Percentiles rank a stretch among this genome's conserved stretches.
These are phyloP conservation scores for Ivindomyrus marchei DNA, from an alignment of 2,113 vertebrate species.

Conservation along the genomic window DNA sequence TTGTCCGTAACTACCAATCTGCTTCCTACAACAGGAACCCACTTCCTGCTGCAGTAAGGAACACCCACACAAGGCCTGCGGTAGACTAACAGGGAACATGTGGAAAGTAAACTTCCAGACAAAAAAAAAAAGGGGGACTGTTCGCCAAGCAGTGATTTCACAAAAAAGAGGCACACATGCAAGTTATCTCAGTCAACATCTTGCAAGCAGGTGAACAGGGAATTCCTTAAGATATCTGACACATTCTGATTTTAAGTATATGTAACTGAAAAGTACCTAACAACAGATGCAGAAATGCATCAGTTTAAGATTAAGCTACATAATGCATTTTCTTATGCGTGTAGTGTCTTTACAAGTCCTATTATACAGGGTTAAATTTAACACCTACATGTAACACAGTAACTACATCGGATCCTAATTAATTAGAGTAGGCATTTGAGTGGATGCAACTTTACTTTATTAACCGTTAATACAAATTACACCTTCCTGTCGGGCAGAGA, in stretches of 20 bases:
- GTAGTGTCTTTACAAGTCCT: not conserved
- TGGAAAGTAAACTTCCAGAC: not conserved
- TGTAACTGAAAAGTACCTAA: not conserved
- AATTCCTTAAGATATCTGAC: not conserved
- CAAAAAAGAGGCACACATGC: not conserved
- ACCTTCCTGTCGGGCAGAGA: not conserved
- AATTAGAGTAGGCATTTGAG: not conserved
- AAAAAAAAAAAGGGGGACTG: not conserved
- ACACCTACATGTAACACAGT: not conserved
- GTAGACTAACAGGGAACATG: not conserved
- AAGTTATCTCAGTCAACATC: not conserved
- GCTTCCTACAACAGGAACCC: not conserved
- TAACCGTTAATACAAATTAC: not conserved
- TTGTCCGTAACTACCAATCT: constrained; percentile 7
- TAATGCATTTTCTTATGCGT: not conserved
- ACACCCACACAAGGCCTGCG: not conserved
- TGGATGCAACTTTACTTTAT: not conserved
- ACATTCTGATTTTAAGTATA: not conserved
- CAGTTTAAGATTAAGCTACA: not conserved
- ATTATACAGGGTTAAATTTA: not conserved
- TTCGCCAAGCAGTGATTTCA: not conserved
- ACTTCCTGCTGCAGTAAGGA: constrained; percentile 3
- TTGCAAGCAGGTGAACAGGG: constrained; percentile 6
- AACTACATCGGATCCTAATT: not conserved
- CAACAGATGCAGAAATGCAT: not conserved